phyloP scores from a whole-genome alignment of 2,113 vertebrate genomes.

The Electrona antarctica region DNA sequence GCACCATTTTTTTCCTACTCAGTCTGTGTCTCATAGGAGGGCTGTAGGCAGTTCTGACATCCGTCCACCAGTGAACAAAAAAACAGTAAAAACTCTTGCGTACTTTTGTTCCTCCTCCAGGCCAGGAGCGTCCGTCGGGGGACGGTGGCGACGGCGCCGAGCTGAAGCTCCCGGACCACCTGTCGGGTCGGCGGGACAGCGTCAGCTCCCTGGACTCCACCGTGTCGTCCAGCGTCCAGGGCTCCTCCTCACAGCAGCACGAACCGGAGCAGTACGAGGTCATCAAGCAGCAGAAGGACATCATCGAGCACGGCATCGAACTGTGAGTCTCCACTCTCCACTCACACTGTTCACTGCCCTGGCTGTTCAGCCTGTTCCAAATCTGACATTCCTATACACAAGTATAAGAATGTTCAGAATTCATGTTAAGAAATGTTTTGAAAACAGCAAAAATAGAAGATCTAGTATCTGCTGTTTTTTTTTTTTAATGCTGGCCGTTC shows the following conservation, averaged over 20 bases:
- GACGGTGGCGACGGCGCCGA: conserved; percentile 86
- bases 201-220: conserved; percentile 93
- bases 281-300: conserved; percentile 98
- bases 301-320: conserved; percentile 96
- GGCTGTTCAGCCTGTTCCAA: not conserved
- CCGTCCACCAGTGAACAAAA: too few relatives aligned
- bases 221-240: conserved; percentile 83
- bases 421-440: too few relatives aligned
- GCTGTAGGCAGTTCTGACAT: too few relatives aligned
- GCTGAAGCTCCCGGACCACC: conserved; percentile 85
- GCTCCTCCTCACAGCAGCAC: conserved; percentile 78
- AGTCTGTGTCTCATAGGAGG: too few relatives aligned
- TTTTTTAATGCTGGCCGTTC: too few relatives aligned
- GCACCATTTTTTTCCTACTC: too few relatives aligned
- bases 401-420: too few relatives aligned
- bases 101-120: conserved; percentile 63
- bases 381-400: not conserved
- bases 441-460: too few relatives aligned
- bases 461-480: too few relatives aligned
- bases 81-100: too few relatives aligned
- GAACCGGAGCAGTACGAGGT: conserved; percentile 97
- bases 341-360: not conserved
- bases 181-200: conserved; percentile 84
- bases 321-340: conserved; percentile 85
- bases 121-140: conserved; percentile 83